Evolutionary conservation across 2,888 invertebrate genomes (phyloP).

Genomic region (Megastigmus dorsalis): DNA sequence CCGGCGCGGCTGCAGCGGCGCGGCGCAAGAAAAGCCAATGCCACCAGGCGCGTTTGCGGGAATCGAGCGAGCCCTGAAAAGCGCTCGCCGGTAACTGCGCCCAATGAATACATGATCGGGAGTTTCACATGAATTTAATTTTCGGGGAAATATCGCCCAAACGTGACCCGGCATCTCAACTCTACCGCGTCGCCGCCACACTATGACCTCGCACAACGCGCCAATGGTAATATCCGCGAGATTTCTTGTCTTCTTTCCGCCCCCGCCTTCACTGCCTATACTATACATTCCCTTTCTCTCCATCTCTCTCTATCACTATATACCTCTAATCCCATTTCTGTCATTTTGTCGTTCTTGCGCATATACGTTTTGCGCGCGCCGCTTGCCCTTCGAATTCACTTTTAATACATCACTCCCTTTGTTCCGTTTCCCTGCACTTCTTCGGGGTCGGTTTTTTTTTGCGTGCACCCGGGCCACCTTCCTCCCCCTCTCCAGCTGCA

Average conservation of each 20-base stretch:
- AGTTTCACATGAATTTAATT: constrained; percentile 69
- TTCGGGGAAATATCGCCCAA: constrained; percentile 66
- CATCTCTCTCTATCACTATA: no score
- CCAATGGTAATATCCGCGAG: constrained; percentile 54
- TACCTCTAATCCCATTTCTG: no score
- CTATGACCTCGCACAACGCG: background rate
- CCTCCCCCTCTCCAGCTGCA: no score
- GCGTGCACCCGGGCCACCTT: no score
- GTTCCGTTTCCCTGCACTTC: no score
- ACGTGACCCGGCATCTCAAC: constrained; percentile 64
- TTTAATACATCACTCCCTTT: no score
- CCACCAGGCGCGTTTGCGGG: background rate
- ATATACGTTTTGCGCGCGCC: no score
- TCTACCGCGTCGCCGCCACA: background rate
- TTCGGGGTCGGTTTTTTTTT: no score
- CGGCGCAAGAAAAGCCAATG: background rate
- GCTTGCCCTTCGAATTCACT: no score
- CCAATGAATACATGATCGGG: constrained; percentile 69
- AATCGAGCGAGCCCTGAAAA: constrained; percentile 33
- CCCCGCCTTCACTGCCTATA: background rate
- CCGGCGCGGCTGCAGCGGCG: background rate
- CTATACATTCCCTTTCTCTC: no score
- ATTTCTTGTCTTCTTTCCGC: constrained; percentile 22
- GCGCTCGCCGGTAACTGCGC: constrained; percentile 53
- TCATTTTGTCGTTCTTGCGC: no score